phyloP scores from a whole-genome alignment of 2,888 invertebrate genomes.

The Brachypalpus laphriformis region DNA sequence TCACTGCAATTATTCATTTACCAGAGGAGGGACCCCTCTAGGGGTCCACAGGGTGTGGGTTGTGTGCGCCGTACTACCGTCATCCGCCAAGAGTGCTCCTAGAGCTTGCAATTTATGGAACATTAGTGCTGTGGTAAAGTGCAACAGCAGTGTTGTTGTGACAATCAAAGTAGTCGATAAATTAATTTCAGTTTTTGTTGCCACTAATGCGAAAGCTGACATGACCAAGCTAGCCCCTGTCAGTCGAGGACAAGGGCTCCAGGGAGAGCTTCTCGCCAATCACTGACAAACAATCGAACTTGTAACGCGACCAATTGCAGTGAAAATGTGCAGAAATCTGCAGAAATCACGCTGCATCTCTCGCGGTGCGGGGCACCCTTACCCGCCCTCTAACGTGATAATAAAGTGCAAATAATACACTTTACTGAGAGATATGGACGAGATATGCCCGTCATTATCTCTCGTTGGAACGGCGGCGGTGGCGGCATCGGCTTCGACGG shows the following conservation, averaged over 20 bases:
- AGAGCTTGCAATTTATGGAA: constrained; percentile 66
- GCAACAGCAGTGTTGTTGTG: constrained; percentile 65
- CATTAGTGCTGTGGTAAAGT: constrained; percentile 57
- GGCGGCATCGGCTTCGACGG: constrained; percentile 71
- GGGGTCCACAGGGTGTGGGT: constrained; percentile 58
- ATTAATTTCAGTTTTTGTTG: constrained; percentile 43
- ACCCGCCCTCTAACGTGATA: constrained; percentile 80
- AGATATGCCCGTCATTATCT: constrained; percentile 72
- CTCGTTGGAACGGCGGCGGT: constrained; percentile 4
- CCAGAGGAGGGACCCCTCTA: constrained; percentile 6
- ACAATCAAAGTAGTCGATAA: constrained; percentile 64
- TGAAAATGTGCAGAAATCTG: constrained; percentile 20
- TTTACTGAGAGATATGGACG: constrained; percentile 69
- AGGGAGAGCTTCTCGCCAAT: constrained; percentile 37
- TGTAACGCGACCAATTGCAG: neutral
- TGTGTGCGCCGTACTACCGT: constrained; percentile 32
- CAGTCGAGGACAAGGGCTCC: constrained; percentile 57
- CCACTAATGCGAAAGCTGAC: constrained; percentile 19
- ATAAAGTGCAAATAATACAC: constrained; percentile 83
- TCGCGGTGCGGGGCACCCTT: neutral
- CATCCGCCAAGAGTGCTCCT: constrained; percentile 26
- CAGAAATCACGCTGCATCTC: neutral
- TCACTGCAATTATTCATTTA: constrained; percentile 66
- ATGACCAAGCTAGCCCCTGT: neutral
- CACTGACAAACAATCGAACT: neutral